Evolutionary conservation across 2,888 invertebrate species (phyloP).

Genomic region (Acanthosepion pharaonis): DNA sequence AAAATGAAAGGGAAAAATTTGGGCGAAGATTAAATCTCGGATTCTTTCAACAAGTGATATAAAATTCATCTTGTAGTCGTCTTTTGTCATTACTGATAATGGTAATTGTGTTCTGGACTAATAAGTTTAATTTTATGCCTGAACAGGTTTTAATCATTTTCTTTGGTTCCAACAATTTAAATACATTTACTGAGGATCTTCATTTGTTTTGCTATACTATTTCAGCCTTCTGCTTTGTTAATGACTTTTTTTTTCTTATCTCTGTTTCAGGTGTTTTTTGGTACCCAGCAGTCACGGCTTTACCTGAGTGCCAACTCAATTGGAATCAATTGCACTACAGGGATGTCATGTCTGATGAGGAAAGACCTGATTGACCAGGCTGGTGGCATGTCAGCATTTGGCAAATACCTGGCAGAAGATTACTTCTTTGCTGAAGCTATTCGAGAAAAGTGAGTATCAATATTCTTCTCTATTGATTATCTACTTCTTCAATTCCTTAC

Average conservation of each 20-base stretch:
- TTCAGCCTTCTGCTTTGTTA: not conserved
- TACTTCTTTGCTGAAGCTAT: conserved; percentile 96
- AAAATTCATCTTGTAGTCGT: too few species aligned
- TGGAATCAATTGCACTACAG: conserved; percentile 96
- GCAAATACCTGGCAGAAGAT: conserved; percentile 96
- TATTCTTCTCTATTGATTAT: not conserved
- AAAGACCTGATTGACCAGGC: conserved; percentile 89
- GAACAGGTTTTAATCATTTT: too few species aligned
- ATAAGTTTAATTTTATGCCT: too few species aligned
- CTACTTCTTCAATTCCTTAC: too few species aligned
- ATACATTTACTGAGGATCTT: too few species aligned
- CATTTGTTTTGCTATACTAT: too few species aligned
- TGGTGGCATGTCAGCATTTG: conserved; percentile 92
- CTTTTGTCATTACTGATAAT: too few species aligned
- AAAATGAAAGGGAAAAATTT: too few species aligned
- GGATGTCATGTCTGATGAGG: conserved; percentile 96
- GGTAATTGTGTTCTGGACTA: too few species aligned
- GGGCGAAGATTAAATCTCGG: too few species aligned
- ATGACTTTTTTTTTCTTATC: not conserved
- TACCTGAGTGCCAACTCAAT: conserved; percentile 93
- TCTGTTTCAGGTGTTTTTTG: conserved; percentile 86
- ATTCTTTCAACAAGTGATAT: too few species aligned
- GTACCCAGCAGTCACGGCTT: conserved; percentile 95
- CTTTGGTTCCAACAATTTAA: too few species aligned
- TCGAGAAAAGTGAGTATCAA: conserved; percentile 78